phyloP scores from a whole-genome alignment of 2,797 vertebrate species.

The Cygnus olor region DNA sequence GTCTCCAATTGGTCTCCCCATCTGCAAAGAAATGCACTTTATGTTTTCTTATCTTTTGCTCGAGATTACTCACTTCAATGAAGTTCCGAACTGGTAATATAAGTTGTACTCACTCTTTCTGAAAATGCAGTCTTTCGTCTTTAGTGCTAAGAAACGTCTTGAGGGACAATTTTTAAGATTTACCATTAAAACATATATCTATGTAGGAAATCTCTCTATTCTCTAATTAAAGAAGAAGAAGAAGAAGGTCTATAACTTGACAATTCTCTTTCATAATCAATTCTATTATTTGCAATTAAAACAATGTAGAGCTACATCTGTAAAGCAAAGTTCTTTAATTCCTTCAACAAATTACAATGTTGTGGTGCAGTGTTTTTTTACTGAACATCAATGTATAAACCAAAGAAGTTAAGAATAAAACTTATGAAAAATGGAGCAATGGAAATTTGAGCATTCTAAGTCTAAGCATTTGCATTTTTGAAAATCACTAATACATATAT shows the following conservation, averaged over 20 bases:
- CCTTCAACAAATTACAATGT: background rate
- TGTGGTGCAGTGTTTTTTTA: background rate
- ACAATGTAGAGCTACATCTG: background rate
- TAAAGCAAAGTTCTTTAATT: background rate
- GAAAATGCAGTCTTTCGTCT: background rate
- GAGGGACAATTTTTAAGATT: background rate
- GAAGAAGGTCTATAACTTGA: background rate
- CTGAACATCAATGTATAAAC: background rate
- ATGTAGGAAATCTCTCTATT: background rate
- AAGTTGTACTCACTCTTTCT: background rate
- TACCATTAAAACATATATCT: background rate
- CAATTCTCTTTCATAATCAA: background rate
- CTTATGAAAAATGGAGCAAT: background rate
- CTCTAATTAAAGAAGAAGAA: background rate
- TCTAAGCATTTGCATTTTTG: background rate
- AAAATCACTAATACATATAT: background rate
- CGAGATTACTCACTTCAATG: background rate
- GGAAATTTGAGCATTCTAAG: background rate
- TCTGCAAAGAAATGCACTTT: background rate
- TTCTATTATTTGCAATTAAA: background rate
- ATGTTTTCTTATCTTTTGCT: background rate
- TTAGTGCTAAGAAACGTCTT: background rate
- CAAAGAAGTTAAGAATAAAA: background rate
- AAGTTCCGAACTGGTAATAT: background rate
- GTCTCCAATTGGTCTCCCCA: background rate